Evolutionary conservation across 64 coral and sea anemone genomes (phyloP).

Genomic region (Pachyseris speciosa): DNA sequence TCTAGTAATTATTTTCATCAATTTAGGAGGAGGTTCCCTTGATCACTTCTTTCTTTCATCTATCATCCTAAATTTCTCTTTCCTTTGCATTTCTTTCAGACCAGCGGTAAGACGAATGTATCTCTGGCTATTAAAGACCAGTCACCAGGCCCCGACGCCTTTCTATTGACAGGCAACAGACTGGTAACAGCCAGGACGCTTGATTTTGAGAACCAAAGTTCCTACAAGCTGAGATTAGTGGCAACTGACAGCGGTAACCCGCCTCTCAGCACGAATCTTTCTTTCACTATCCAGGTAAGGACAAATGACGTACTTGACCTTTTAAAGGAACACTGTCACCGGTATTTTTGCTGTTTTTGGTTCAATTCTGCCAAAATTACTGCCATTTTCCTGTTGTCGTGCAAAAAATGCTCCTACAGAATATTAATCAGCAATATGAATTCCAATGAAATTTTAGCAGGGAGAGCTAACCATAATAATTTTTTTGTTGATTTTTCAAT

Average conservation of each 20-base stretch:
- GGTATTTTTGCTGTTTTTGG: not conserved
- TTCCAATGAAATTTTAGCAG: too few relatives aligned
- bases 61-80: not conserved
- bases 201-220: slow-evolving; percentile 39
- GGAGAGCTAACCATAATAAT: too few relatives aligned
- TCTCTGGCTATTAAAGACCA: slow-evolving; percentile 13
- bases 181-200: slow-evolving; percentile 29
- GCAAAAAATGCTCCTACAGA: too few relatives aligned
- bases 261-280: slow-evolving; percentile 7
- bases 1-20: too few relatives aligned
- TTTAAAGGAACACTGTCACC: not conserved
- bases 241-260: slow-evolving; percentile 72
- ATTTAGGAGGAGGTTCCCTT: too few relatives aligned
- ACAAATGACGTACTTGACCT: not conserved
- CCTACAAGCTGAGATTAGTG: slow-evolving; percentile 24
- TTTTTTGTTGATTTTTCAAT: too few relatives aligned
- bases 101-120: slow-evolving; percentile 10
- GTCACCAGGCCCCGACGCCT: not conserved
- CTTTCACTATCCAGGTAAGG: slow-evolving; percentile 28
- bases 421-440: too few relatives aligned
- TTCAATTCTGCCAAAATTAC: too few relatives aligned
- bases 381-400: too few relatives aligned
- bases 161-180: not conserved
- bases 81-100: not conserved
- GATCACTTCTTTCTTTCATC: too few relatives aligned